phyloP scores from a whole-genome alignment of 2,113 vertebrate genomes.

The Dicrurus megarhynchus region DNA sequence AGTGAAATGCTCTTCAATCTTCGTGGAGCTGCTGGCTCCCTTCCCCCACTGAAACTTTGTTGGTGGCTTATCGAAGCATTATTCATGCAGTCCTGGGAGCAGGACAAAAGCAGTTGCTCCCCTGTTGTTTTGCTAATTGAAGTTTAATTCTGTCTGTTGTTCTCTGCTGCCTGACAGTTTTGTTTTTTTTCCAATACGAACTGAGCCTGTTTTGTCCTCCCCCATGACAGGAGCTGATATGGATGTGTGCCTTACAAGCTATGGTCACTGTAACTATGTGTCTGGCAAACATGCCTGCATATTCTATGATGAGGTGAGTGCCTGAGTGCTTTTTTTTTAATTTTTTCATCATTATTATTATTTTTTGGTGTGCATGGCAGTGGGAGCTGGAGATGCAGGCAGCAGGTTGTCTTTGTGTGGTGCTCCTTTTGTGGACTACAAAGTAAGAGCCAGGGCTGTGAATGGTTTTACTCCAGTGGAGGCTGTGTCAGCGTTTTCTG shows the following conservation, averaged over 20 bases:
- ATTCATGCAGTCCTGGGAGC: conserved; percentile 58
- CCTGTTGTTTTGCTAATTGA: conserved; percentile 56
- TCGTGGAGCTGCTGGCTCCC: neutral
- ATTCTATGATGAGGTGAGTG: conserved; percentile 95
- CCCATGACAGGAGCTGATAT: conserved; percentile 90
- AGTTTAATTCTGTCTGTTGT: conserved; percentile 41
- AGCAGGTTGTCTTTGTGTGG: conserved; percentile 55
- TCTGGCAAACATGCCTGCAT: conserved; percentile 98
- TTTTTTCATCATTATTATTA: neutral
- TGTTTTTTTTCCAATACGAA: neutral
- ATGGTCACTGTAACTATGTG: conserved; percentile 96
- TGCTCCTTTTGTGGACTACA: conserved; percentile 31
- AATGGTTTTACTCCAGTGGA: conserved; percentile 10
- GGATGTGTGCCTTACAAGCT: conserved; percentile 99
- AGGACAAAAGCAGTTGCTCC: conserved; percentile 57
- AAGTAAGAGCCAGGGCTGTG: conserved; percentile 20
- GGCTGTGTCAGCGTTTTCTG: conserved; percentile 43
- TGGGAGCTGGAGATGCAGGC: conserved; percentile 20
- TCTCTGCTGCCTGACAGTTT: neutral
- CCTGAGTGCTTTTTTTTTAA: neutral
- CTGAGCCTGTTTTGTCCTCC: conserved; percentile 33
- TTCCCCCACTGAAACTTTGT: conserved; percentile 40
- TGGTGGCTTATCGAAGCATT: conserved; percentile 44
- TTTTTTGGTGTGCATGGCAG: neutral
- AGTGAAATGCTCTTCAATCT: neutral